Percentiles rank a stretch among this genome's conserved stretches.
These are phyloP conservation scores for Tichodroma muraria DNA, from an alignment of 2,113 vertebrate genomes.

Conservation along the genomic window DNA sequence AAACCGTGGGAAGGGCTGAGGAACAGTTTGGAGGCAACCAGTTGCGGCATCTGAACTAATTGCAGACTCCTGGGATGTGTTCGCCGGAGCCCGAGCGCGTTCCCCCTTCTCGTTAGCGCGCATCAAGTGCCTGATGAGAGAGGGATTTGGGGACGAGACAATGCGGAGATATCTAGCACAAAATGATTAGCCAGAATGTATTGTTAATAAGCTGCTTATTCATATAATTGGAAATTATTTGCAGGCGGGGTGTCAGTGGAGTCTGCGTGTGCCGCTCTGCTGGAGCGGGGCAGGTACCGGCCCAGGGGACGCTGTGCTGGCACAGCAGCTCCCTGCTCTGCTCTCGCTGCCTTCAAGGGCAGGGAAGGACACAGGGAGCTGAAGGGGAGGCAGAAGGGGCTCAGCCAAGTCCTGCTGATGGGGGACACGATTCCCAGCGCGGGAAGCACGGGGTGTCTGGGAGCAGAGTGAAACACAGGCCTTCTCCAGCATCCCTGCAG, in stretches of 20 bases:
- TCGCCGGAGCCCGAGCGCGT: not conserved
- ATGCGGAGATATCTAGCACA: slow-evolving; percentile 3
- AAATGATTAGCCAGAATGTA: slow-evolving; percentile 32
- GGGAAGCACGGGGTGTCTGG: not conserved
- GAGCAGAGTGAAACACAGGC: not conserved
- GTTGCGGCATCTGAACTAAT: slow-evolving; percentile 2
- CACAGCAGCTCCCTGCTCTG: not conserved
- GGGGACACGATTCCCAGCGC: not conserved
- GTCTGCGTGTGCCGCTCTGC: not conserved
- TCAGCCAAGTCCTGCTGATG: not conserved
- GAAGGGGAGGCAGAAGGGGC: not conserved
- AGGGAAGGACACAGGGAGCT: not conserved
- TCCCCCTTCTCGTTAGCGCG: slow-evolving; percentile 14
- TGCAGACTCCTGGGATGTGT: slow-evolving; percentile 1
- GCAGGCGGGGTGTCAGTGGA: slow-evolving; percentile 19
- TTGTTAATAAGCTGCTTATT: slow-evolving; percentile 62
- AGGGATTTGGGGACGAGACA: slow-evolving; percentile 61
- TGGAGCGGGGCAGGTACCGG: slow-evolving; percentile 2
- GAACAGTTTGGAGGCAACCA: not conserved
- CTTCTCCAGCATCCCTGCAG: not conserved
- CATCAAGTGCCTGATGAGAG: slow-evolving; percentile 49
- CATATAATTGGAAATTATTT: slow-evolving; percentile 36
- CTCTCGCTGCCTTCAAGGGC: not conserved
- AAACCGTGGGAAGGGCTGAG: not conserved
- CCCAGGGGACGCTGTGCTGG: not conserved